Evolutionary conservation across 2,888 invertebrate species (phyloP), one percentile per base, ranked within the genome.

Genomic region (Abrostola tripartita): DNA sequence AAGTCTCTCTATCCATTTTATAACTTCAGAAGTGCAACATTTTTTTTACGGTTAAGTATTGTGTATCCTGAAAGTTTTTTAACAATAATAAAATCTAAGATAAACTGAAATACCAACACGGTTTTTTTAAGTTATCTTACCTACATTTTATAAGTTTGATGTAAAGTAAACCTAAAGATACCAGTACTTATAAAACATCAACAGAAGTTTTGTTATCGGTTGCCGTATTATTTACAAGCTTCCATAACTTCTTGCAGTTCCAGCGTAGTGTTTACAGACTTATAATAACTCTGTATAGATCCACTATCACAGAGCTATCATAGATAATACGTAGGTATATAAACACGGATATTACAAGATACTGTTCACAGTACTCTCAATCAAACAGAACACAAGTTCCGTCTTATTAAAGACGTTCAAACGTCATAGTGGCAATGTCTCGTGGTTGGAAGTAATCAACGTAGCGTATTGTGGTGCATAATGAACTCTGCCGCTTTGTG

Each of bases 391-490:
- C 68, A 61, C 58, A 51, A 66, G 72, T 75, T 65, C 58, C 40
- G 40, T 38, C 42, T 68, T 71, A 78, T 69, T 78, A 61, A 71
- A 68, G 51, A 63, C 62, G 41, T 24, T 42, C 50, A 59, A 62
- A 60, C 58, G 65, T 57, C 56, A 65, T 64, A 53, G 49, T 47
- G 58, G 36, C 53, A 54, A 37, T 66, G 64, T 71, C 62, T 75
- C 60, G 74, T 42, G 74, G 69, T 74, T 68, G 67, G 70, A 70
- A 79, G 70, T 74, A 81, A 81, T 79, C 81, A 79, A 72, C 80
- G 65, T 61, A 61, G 57, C 44, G 68, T 70, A 74, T 79, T 74
- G 78, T 72, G 61, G 79, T 68, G 74, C 68, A 79, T 76, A 81
- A 79, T 79, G 62, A 79, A 79, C 65, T 68, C 50, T 60, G 37